Percentiles rank a stretch among this genome's conserved stretches.
Evolutionary conservation across 2,888 invertebrate genomes (phyloP).

Genomic region (Charanyca ferruginea): DNA sequence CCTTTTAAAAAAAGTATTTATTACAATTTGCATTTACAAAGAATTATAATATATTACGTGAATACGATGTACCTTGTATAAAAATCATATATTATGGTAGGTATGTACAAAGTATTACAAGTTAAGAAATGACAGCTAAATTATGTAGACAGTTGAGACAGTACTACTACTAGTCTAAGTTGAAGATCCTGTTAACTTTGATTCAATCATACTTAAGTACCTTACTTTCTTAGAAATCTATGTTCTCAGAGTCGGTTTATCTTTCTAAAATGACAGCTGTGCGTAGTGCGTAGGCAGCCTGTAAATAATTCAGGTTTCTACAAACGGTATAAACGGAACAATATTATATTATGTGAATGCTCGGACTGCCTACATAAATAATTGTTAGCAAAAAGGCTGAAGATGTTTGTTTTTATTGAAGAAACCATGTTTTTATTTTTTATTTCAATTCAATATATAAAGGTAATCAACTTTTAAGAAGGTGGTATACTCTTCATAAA

Average conservation of each 20-base stretch:
- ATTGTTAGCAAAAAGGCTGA: not conserved
- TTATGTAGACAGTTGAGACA: too few species aligned
- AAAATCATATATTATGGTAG: too few species aligned
- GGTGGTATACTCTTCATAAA: not conserved
- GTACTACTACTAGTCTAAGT: too few species aligned
- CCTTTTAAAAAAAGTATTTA: too few species aligned
- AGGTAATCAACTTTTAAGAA: not conserved
- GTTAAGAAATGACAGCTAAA: too few species aligned
- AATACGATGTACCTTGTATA: too few species aligned
- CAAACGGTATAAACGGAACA: slow-evolving; percentile 28
- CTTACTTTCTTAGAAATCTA: not conserved
- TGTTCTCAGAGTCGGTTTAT: slow-evolving; percentile 33
- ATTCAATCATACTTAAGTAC: not conserved
- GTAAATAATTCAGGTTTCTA: slow-evolving; percentile 53
- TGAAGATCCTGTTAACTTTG: not conserved
- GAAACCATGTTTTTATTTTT: too few species aligned
- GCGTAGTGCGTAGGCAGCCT: slow-evolving; percentile 41
- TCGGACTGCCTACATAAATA: slow-evolving; percentile 11
- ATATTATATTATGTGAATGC: slow-evolving; percentile 13
- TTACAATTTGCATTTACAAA: too few species aligned
- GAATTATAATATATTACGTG: too few species aligned
- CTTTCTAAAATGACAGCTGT: slow-evolving; percentile 41
- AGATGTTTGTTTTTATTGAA: not conserved
- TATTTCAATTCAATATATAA: slow-evolving; percentile 3
- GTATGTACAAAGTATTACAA: too few species aligned